phyloP scores from a whole-genome alignment of 1,140 invertebrate species.

The Diachasma alloeum region DNA sequence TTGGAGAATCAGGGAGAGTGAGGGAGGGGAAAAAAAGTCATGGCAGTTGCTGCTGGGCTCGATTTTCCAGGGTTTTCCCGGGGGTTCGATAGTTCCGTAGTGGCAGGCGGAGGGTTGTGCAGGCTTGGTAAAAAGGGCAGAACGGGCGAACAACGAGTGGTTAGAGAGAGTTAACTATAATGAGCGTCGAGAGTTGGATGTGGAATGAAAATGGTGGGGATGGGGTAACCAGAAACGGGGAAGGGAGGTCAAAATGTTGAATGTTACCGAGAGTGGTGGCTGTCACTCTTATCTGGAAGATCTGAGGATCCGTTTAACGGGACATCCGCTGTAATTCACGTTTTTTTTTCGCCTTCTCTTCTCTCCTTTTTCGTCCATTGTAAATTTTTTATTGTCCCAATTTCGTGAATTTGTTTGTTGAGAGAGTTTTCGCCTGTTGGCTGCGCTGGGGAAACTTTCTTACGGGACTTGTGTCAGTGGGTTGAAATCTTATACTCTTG shows the following conservation, averaged over 20 bases:
- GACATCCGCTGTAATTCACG: background rate
- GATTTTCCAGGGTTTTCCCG: slow-evolving; percentile 65
- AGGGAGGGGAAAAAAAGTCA: background rate
- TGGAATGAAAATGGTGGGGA: slow-evolving; percentile 25
- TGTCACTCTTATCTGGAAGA: background rate
- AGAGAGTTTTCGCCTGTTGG: too few species aligned
- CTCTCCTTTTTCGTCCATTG: background rate
- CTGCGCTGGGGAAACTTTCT: too few species aligned
- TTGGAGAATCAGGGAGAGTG: background rate
- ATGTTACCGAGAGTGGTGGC: background rate
- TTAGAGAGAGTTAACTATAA: slow-evolving; percentile 21
- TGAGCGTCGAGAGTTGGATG: slow-evolving; percentile 14
- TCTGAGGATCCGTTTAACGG: background rate
- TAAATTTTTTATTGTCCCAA: too few species aligned
- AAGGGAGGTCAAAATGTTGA: slow-evolving; percentile 1
- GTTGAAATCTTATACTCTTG: too few species aligned
- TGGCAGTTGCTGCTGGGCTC: slow-evolving; percentile 39
- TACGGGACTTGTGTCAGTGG: too few species aligned
- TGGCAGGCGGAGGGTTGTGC: slow-evolving; percentile 24
- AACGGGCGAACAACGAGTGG: slow-evolving; percentile 25
- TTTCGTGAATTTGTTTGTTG: too few species aligned
- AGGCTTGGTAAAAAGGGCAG: slow-evolving; percentile 38
- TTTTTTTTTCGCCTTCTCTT: background rate
- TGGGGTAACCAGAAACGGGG: slow-evolving; percentile 2
- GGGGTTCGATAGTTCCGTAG: slow-evolving; percentile 40